These are phyloP conservation scores for Oedothorax gibbosus DNA, from an alignment of 1,140 invertebrate species.

Conservation along the genomic window DNA sequence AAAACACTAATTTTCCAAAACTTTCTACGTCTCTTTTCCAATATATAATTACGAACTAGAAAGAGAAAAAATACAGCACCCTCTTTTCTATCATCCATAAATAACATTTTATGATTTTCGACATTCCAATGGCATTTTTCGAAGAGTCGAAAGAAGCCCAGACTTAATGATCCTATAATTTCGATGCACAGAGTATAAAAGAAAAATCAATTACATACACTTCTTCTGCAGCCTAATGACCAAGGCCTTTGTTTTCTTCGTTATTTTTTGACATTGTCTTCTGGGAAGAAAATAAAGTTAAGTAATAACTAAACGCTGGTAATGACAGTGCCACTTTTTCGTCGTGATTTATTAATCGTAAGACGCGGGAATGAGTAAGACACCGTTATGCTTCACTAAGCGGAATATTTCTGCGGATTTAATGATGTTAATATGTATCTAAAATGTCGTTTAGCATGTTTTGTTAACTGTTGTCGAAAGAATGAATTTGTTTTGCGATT, in stretches of 20 bases:
- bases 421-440: constrained; percentile 12
- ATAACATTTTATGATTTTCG: constrained; percentile 39
- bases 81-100: constrained; percentile 26
- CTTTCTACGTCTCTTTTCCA: too few relatives aligned
- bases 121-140: constrained; percentile 18
- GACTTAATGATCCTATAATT: constrained; percentile 33
- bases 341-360: background rate
- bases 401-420: constrained; percentile 21
- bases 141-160: constrained; percentile 1
- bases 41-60: constrained; percentile 13
- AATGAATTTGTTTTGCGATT: background rate
- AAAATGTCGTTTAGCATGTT: constrained; percentile 6
- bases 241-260: background rate
- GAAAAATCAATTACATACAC: constrained; percentile 34
- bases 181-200: constrained; percentile 23
- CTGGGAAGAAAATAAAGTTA: constrained; percentile 27
- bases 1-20: too few relatives aligned
- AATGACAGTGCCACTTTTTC: constrained; percentile 16
- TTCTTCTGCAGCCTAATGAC: constrained; percentile 21
- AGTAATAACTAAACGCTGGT: constrained; percentile 28
- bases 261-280: background rate
- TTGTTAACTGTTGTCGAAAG: background rate
- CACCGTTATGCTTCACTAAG: constrained; percentile 14
- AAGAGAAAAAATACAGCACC: constrained; percentile 13
- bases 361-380: background rate